phyloP scores from a whole-genome alignment of 2,888 invertebrate genomes.

The Diplolepis rosae region DNA sequence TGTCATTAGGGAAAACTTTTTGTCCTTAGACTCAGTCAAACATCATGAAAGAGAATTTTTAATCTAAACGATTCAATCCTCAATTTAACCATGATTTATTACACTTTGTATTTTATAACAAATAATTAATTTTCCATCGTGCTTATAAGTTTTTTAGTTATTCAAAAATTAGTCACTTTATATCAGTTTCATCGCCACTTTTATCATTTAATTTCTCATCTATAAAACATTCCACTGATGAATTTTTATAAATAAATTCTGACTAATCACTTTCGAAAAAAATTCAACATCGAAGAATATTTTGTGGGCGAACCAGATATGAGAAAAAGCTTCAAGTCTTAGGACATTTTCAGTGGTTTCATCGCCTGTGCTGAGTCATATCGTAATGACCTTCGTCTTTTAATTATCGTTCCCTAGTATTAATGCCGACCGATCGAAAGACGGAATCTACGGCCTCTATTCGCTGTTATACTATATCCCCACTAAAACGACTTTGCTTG shows the following conservation, averaged over 20 bases:
- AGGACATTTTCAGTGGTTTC: background rate
- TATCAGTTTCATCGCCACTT: no score
- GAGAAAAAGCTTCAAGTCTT: background rate
- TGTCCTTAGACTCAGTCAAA: conserved; percentile 60
- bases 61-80: conserved; percentile 57
- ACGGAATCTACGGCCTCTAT: conserved; percentile 27
- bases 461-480: background rate
- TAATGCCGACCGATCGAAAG: conserved; percentile 55
- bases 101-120: background rate
- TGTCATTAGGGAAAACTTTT: conserved; percentile 67
- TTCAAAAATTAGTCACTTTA: no score
- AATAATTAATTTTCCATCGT: background rate
- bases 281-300: background rate
- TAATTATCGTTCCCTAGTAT: conserved; percentile 57
- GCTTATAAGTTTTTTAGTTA: no score
- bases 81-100: background rate
- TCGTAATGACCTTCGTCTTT: conserved; percentile 49
- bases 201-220: no score
- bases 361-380: conserved; percentile 19
- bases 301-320: background rate
- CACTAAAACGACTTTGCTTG: conserved; percentile 1
- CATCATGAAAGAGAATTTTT: conserved; percentile 54
- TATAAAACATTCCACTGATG: no score
- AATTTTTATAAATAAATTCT: no score
- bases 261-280: no score